Evolutionary conservation across 2,113 vertebrate genomes (phyloP).

Genomic region (Hypocryptadius cinnamomeus): DNA sequence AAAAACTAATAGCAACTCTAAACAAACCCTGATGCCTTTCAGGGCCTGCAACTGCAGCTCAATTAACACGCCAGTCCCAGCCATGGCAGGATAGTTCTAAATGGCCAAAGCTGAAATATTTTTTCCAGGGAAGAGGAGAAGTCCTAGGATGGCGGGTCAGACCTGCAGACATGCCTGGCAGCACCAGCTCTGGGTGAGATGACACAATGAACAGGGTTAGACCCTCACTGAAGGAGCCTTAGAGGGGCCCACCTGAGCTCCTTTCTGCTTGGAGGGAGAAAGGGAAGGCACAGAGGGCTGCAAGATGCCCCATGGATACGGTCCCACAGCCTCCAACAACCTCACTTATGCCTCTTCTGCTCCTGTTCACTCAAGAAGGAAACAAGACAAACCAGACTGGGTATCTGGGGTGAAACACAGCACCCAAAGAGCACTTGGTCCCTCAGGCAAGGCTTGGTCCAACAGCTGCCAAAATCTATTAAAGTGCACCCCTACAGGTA

Average conservation of each 20-base stretch:
- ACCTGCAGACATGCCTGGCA: not conserved
- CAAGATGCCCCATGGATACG: too few relatives aligned
- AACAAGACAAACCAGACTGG: not conserved
- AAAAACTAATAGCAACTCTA: conserved; percentile 42
- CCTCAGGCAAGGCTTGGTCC: not conserved
- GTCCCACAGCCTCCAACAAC: not conserved
- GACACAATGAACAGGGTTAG: not conserved
- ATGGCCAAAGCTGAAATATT: not conserved
- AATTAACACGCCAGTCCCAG: not conserved
- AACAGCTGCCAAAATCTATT: not conserved
- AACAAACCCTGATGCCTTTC: conserved; percentile 21
- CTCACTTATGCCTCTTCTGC: not conserved
- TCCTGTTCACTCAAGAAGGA: not conserved
- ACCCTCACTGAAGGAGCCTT: not conserved
- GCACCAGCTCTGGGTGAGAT: not conserved
- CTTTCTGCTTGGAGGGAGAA: not conserved
- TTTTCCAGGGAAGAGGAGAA: not conserved
- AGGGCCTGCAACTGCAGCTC: not conserved
- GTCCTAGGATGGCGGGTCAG: not conserved
- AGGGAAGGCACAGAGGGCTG: not conserved
- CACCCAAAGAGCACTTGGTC: not conserved
- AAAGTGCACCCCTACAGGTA: not conserved
- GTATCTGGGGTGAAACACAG: not conserved
- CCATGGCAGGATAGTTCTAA: not conserved
- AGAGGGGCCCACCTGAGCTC: not conserved